Percentiles rank a stretch among this genome's conserved stretches.
Conservation (phyloP, 2,113 vertebrate genomes). For the Garra rufa region DNA sequence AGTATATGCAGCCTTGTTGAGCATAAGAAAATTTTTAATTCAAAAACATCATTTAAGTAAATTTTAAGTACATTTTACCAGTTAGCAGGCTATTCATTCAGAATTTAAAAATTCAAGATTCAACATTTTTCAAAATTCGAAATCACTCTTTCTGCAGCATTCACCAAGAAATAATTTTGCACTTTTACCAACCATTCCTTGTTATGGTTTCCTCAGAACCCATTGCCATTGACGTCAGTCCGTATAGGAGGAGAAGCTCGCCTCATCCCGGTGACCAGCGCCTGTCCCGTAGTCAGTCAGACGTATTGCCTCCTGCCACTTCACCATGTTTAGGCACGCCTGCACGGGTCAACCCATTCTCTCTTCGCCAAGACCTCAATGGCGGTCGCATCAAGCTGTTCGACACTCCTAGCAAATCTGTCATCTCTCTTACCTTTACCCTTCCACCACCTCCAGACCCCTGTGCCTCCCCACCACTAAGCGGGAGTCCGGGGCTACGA, state of each 20-base stretch:
- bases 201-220: conserved; percentile 60
- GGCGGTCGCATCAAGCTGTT: conserved; percentile 92
- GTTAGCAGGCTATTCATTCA: too few species aligned
- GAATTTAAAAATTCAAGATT: neutral
- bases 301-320: conserved; percentile 75
- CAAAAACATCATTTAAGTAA: too few species aligned
- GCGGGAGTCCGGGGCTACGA: conserved; percentile 52
- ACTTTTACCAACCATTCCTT: neutral
- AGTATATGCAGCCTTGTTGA: neutral
- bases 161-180: neutral
- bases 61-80: too few species aligned
- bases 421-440: conserved; percentile 85
- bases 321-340: conserved; percentile 75
- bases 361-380: conserved; percentile 88
- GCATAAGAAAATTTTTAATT: too few species aligned
- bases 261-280: conserved; percentile 73
- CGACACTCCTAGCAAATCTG: conserved; percentile 89
- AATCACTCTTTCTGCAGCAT: neutral
- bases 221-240: conserved; percentile 58
- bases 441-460: conserved; percentile 75
- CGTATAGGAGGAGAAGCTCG: conserved; percentile 68
- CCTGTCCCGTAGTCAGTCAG: conserved; percentile 87
- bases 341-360: conserved; percentile 89
- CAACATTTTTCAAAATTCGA: too few species aligned
- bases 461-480: conserved; percentile 66